Evolutionary conservation across 1,140 invertebrate species (phyloP).

Genomic region (Ladona fulva): DNA sequence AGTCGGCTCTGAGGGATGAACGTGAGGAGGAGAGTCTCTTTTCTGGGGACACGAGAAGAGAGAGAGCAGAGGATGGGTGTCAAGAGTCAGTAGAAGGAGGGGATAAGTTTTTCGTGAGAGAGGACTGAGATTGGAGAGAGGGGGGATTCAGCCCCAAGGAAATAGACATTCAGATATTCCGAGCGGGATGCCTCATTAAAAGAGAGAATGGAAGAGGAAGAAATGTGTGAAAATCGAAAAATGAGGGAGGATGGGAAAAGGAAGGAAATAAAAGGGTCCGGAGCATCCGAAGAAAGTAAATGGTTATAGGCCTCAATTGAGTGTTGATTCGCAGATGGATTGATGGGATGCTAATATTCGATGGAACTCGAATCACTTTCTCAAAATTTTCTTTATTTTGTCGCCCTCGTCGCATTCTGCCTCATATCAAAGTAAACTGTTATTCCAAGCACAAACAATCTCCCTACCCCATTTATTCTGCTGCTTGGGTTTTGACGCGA

Average conservation of each 20-base stretch:
- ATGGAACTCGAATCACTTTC: too few species aligned
- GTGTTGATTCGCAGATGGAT: too few species aligned
- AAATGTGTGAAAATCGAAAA: background rate
- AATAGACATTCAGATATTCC: background rate
- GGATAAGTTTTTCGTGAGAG: background rate
- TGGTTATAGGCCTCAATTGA: too few species aligned
- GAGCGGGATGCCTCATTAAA: background rate
- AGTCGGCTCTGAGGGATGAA: background rate
- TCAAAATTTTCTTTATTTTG: too few species aligned
- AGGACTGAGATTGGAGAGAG: background rate
- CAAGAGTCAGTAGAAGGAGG: background rate
- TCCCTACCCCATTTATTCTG: too few species aligned
- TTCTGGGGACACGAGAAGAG: background rate
- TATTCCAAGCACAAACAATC: too few species aligned
- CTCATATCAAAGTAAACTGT: too few species aligned
- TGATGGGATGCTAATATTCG: too few species aligned
- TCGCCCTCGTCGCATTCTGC: too few species aligned
- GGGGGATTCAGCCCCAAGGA: background rate
- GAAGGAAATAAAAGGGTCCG: background rate
- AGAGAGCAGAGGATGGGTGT: background rate
- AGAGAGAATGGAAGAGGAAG: background rate
- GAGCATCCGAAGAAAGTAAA: background rate
- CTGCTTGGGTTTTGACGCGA: too few species aligned
- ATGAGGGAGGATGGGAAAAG: background rate
- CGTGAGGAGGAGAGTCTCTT: background rate